These are phyloP conservation scores for Colossoma macropomum DNA, from an alignment of 2,113 vertebrate species.

Conservation along the genomic window DNA sequence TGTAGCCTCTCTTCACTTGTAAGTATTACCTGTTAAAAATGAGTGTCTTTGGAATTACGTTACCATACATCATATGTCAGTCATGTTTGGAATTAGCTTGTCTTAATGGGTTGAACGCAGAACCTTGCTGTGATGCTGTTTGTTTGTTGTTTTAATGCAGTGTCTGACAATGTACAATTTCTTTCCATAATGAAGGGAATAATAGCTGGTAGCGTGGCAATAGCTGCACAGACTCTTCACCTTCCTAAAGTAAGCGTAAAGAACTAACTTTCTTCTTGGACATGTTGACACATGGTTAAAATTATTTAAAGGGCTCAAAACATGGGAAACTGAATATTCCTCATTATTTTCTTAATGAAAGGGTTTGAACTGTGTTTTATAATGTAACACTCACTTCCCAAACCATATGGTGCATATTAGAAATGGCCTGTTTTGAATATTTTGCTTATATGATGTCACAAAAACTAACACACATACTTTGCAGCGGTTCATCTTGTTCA, in stretches of 20 bases:
- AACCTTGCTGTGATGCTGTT: neutral
- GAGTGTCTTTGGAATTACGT: no score
- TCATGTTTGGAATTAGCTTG: neutral
- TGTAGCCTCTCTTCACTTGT: slow-evolving; percentile 60
- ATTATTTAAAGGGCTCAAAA: neutral
- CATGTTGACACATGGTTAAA: neutral
- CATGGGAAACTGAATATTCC: neutral
- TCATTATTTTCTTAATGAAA: neutral
- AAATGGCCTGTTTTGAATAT: no score
- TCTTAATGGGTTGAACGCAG: neutral
- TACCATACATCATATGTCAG: neutral
- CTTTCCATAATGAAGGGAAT: slow-evolving; percentile 58
- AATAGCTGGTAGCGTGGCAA: slow-evolving; percentile 69
- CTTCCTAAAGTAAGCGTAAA: slow-evolving; percentile 69
- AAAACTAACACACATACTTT: no score
- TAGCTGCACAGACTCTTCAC: slow-evolving; percentile 73
- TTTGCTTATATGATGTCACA: no score
- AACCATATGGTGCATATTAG: neutral
- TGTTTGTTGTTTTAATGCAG: neutral
- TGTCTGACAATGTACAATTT: neutral
- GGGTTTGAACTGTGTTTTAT: neutral
- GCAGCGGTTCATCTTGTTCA: no score
- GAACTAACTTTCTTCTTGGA: neutral
- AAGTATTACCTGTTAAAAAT: slow-evolving; percentile 40
- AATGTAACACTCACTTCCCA: neutral